These are phyloP conservation scores for Camponotus vicinus DNA, from an alignment of 1,140 invertebrate genomes.

Conservation along the genomic window DNA sequence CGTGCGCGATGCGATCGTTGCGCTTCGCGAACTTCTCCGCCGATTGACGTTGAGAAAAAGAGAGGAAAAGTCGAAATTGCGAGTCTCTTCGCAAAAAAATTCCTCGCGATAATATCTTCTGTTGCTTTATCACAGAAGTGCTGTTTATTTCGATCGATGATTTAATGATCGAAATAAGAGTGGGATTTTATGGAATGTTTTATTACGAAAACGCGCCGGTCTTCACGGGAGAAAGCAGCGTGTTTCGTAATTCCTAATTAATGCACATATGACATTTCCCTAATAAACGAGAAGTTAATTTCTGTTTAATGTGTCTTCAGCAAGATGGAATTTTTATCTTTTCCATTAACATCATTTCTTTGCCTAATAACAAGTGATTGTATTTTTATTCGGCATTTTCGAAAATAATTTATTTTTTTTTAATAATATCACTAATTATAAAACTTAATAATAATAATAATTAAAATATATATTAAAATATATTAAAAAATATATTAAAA, in stretches of 20 bases:
- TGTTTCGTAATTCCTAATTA: slow-evolving; percentile 43
- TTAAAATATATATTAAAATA: too few species aligned
- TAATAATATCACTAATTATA: too few species aligned
- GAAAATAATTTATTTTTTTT: not conserved
- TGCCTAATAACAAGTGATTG: not conserved
- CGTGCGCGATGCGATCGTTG: slow-evolving; percentile 56
- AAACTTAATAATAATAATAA: too few species aligned
- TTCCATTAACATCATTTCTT: not conserved
- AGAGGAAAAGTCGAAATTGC: slow-evolving; percentile 44
- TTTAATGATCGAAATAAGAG: slow-evolving; percentile 13
- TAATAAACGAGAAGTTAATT: slow-evolving; percentile 10
- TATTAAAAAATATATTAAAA: too few species aligned
- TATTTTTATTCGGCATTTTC: too few species aligned
- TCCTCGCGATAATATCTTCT: not conserved
- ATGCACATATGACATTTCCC: slow-evolving; percentile 32
- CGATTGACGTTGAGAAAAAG: not conserved
- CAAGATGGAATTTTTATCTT: not conserved
- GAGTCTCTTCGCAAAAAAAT: not conserved
- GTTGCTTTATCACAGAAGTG: not conserved
- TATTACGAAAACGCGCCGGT: not conserved
- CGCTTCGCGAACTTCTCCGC: not conserved
- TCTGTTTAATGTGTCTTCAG: not conserved
- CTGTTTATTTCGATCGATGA: not conserved
- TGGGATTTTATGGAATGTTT: slow-evolving; percentile 2
- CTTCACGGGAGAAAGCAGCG: slow-evolving; percentile 32